These are phyloP conservation scores for Chaenogobius annularis DNA, from an alignment of 2,113 vertebrate genomes.

Conservation along the genomic window DNA sequence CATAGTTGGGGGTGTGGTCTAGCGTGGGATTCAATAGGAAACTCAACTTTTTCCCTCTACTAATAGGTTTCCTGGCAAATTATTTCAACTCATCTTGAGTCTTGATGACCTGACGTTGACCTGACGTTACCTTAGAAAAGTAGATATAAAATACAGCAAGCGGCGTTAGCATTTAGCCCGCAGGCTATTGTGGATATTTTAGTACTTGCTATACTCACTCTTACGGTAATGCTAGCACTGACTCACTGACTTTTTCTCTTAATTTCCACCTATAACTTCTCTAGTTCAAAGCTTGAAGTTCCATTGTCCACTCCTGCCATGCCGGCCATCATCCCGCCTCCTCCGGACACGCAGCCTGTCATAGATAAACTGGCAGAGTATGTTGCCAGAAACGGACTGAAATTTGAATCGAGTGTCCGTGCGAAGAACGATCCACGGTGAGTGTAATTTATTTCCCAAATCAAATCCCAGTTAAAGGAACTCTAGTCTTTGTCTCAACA, in stretches of 20 bases:
- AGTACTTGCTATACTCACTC: neutral
- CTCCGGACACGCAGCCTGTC: constrained; percentile 95
- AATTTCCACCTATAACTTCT: constrained; percentile 5
- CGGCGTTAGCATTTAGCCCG: no score
- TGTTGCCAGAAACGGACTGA: constrained; percentile 91
- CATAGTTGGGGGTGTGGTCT: no score
- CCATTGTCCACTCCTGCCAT: constrained; percentile 37
- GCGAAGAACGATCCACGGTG: constrained; percentile 96
- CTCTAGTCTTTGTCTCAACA: constrained; percentile 14
- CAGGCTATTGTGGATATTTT: no score
- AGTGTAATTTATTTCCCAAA: constrained; percentile 56
- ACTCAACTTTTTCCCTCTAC: no score
- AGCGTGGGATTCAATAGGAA: no score
- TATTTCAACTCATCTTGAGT: no score
- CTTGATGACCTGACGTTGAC: no score
- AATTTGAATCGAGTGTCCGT: constrained; percentile 94
- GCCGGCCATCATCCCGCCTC: constrained; percentile 91
- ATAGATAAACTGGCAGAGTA: constrained; percentile 98
- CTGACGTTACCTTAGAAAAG: no score
- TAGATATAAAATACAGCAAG: no score
- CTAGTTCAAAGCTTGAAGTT: constrained; percentile 49
- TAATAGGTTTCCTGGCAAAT: no score
- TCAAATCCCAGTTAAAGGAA: constrained; percentile 16
- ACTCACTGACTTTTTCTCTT: neutral
- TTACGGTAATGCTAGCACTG: neutral